Base-by-base conservation (phyloP, 2,888 invertebrate species). In the Philereme transversata region DNA sequence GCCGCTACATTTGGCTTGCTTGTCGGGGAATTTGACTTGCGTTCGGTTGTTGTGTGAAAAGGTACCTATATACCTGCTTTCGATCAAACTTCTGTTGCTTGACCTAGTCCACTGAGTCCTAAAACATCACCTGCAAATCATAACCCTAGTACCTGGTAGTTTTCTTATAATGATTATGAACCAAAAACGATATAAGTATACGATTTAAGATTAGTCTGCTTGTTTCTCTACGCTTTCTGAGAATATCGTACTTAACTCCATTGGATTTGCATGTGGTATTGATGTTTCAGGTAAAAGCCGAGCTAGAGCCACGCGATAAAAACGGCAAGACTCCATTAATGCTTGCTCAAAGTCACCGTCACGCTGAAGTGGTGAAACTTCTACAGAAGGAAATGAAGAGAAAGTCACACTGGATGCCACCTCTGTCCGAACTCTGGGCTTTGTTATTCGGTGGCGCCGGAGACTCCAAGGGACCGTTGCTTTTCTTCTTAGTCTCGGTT, bases 321-420 rank as follows among this genome's bases (percentile, higher is more conserved):
- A 98, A 98, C 85, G 97, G 97, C 4, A 98, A 98, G 88, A 98
- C 98, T 0, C 98, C 98, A 0, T 88, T 98, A 40, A 97, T 97
- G 95, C 87, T 98, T 60, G 98, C 98, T 0, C 96, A 96, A 80
- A 97, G 97, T 67, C 97, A 98, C 80, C 94, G 97, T 40, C 97
- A 98, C 82, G 94, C 95, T 44, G 97, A 97, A 71, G 96, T 98
- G 34, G 96, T 97, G 0, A 95, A 96, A 71, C 93, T 97, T 51
- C 90, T 98, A 9, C 96, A 96, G 74, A 95, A 95, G 36, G 97
- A 97, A 81, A 95, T 96, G 78, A 97, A 97, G 72, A 94, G 97
- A 69, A 94, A 95, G 70, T 96, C 96, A 0, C 95, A 97, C 72
- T 97, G 97, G 96, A 95, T 98, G 88, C 97, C 97, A 7, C 97